These are phyloP conservation scores for Helostoma temminkii DNA, from an alignment of 2,797 vertebrate species.

Conservation along the genomic window DNA sequence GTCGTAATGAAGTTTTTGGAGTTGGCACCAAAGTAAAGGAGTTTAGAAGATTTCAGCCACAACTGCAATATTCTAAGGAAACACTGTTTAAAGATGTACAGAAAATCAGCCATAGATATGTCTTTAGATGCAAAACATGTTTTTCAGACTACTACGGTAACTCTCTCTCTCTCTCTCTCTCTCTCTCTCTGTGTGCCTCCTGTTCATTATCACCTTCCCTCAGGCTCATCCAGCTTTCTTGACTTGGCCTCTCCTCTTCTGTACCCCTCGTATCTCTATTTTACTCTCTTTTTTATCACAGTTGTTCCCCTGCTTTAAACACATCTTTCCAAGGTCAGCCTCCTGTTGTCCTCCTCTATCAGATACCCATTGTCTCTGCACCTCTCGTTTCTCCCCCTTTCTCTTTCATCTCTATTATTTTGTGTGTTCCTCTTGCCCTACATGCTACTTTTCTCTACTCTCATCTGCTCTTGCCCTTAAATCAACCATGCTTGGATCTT, in stretches of 20 bases:
- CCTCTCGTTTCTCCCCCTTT: constrained; percentile 5
- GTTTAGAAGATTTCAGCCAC: background rate
- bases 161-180: background rate
- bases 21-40: background rate
- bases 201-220: constrained; percentile 41
- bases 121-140: too few species aligned
- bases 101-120: too few species aligned
- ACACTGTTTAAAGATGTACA: too few species aligned
- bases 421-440: constrained; percentile 34
- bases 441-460: constrained; percentile 46
- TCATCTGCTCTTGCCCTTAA: constrained; percentile 52
- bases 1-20: background rate
- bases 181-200: background rate
- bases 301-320: background rate
- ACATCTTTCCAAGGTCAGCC: constrained; percentile 52
- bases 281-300: background rate
- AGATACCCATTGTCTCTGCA: constrained; percentile 5
- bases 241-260: background rate
- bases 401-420: constrained; percentile 60
- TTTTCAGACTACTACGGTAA: too few species aligned
- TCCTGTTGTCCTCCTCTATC: constrained; percentile 11
- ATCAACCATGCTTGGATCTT: constrained; percentile 21
- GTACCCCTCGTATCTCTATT: background rate
- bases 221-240: constrained; percentile 26
- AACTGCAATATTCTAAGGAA: too few species aligned